Evolutionary conservation across 2,797 vertebrate species (phyloP).

Genomic region (Clamator glandarius): DNA sequence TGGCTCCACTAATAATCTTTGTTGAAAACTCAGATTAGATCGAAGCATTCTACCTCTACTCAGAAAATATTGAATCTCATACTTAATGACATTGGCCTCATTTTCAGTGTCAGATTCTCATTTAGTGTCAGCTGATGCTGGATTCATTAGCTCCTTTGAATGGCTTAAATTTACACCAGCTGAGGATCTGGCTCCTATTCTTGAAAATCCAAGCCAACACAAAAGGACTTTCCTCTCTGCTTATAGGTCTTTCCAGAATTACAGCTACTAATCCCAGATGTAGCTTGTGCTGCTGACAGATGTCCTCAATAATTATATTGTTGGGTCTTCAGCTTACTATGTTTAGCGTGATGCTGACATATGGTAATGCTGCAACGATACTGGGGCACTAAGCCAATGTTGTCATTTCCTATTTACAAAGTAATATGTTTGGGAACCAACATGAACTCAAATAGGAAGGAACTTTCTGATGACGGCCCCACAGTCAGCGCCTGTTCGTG

Average conservation of each 20-base stretch:
- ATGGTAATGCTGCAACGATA: constrained; percentile 52
- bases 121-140: not conserved
- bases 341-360: constrained; percentile 72
- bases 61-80: not conserved
- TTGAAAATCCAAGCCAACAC: constrained; percentile 39
- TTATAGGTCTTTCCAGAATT: constrained; percentile 59
- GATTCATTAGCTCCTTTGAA: constrained; percentile 16
- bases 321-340: constrained; percentile 67
- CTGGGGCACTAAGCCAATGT: constrained; percentile 64
- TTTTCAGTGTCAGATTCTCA: constrained; percentile 10
- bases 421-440: constrained; percentile 70
- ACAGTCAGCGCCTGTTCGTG: constrained; percentile 6
- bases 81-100: not conserved
- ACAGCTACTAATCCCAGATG: constrained; percentile 73
- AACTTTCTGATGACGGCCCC: constrained; percentile 39
- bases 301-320: constrained; percentile 76
- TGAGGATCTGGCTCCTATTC: constrained; percentile 46
- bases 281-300: constrained; percentile 70
- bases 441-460: constrained; percentile 56
- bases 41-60: not conserved
- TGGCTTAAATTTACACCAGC: constrained; percentile 43
- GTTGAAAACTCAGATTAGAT: not conserved
- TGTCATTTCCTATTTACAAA: constrained; percentile 74
- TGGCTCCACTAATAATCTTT: not conserved
- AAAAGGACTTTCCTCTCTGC: constrained; percentile 60